Evolutionary conservation across 2,888 invertebrate genomes (phyloP).

Genomic region (Chloroclystis v-ata): DNA sequence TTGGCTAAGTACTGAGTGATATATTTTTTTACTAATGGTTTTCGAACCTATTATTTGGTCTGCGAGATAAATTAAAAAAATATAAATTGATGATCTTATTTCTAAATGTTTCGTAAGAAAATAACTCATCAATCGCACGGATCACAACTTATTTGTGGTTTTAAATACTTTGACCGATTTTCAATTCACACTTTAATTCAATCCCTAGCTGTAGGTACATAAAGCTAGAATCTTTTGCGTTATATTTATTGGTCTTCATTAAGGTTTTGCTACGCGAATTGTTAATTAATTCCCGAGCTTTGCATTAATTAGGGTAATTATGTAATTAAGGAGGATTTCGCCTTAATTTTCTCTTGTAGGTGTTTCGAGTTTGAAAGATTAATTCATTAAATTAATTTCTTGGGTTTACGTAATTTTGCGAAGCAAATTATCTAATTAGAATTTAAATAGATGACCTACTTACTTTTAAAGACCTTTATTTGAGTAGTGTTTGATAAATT

Average conservation of each 20-base stretch:
- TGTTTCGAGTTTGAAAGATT: slow-evolving; percentile 13
- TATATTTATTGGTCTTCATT: slow-evolving; percentile 41
- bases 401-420: not conserved
- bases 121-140: no score
- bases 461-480: no score
- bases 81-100: no score
- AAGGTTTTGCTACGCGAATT: slow-evolving; percentile 32
- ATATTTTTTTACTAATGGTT: no score
- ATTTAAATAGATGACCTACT: not conserved
- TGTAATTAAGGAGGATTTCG: slow-evolving; percentile 44
- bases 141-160: no score
- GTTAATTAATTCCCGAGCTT: slow-evolving; percentile 40
- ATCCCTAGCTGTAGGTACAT: slow-evolving; percentile 21
- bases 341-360: slow-evolving; percentile 30
- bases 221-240: slow-evolving; percentile 46
- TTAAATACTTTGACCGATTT: no score
- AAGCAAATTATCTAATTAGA: not conserved
- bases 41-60: no score
- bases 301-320: slow-evolving; percentile 44
- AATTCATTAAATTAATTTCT: slow-evolving; percentile 1
- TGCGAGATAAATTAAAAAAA: no score
- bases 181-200: no score
- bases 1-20: no score
- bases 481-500: no score
- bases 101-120: no score